Conservation (phyloP, 1,140 invertebrate species). For the Rhyzopertha dominica region DNA sequence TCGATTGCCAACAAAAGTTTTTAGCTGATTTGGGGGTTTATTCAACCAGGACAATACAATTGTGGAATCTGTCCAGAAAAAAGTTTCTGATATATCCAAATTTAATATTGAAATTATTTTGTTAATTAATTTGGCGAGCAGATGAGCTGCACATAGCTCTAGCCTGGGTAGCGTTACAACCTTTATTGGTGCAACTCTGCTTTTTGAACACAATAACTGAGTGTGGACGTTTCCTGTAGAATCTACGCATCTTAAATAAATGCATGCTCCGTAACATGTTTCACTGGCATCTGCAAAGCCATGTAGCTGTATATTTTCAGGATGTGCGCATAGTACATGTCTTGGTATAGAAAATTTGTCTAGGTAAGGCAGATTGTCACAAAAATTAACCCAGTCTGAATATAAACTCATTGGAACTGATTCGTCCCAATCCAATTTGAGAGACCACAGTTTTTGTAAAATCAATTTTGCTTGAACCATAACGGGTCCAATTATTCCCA, state of each 20-base stretch:
- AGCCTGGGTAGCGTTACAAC: conserved; percentile 30
- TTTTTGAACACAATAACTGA: conserved; percentile 9
- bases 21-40: conserved; percentile 18
- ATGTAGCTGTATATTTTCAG: conserved; percentile 19
- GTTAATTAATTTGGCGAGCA: conserved; percentile 19
- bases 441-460: conserved; percentile 45
- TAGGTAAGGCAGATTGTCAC: not conserved
- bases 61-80: conserved; percentile 26
- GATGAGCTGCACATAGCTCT: conserved; percentile 24
- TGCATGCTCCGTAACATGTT: conserved; percentile 28
- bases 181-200: conserved; percentile 40
- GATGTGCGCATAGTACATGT: not conserved
- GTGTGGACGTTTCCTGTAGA: not conserved
- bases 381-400: not conserved
- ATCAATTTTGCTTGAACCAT: conserved; percentile 44
- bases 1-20: conserved; percentile 34
- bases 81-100: not conserved
- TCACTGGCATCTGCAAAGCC: conserved; percentile 28
- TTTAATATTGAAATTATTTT: conserved; percentile 1
- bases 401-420: not conserved
- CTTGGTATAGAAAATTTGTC: not conserved
- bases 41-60: conserved; percentile 31
- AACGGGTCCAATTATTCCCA: conserved; percentile 41
- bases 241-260: conserved; percentile 21
- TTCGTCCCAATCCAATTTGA: not conserved